These are phyloP conservation scores for Drosophila jambulina DNA, from an alignment of 1,140 invertebrate genomes.

Conservation along the genomic window DNA sequence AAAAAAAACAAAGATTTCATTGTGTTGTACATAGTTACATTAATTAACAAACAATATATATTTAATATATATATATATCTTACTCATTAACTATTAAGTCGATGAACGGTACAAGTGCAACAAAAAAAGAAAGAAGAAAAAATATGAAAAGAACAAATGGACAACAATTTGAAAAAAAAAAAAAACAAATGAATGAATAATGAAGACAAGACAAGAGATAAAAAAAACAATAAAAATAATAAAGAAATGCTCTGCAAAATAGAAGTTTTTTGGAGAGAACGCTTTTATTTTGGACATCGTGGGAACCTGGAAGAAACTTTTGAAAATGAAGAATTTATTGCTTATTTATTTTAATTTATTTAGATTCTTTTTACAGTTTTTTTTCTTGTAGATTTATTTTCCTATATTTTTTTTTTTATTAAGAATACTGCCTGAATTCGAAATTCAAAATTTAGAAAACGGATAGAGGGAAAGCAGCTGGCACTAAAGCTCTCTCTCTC, in stretches of 20 bases:
- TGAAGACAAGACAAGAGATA: constrained; percentile 43
- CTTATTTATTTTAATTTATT: not conserved
- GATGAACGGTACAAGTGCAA: constrained; percentile 81
- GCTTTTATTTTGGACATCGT: not conserved
- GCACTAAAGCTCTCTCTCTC: not conserved
- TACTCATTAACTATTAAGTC: constrained; percentile 79
- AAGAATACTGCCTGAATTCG: not conserved
- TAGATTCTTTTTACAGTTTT: not conserved
- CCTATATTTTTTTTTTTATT: not conserved
- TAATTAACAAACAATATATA: constrained; percentile 74
- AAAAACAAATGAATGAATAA: constrained; percentile 50
- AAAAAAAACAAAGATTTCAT: constrained; percentile 75
- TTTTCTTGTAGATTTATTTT: not conserved
- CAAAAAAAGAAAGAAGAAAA: constrained; percentile 46
- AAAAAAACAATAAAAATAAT: constrained; percentile 69
- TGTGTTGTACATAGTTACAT: constrained; percentile 82
- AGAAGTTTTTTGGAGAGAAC: constrained; percentile 36
- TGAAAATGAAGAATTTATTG: not conserved
- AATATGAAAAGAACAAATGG: constrained; percentile 36
- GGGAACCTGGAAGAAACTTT: not conserved
- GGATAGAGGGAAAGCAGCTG: not conserved
- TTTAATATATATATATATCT: constrained; percentile 75
- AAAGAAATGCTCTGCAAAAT: constrained; percentile 84
- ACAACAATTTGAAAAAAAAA: constrained; percentile 43
- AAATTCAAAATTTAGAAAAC: not conserved